These are phyloP conservation scores for Trematomus loennbergii DNA, from an alignment of 2,113 vertebrate genomes.

Conservation along the genomic window DNA sequence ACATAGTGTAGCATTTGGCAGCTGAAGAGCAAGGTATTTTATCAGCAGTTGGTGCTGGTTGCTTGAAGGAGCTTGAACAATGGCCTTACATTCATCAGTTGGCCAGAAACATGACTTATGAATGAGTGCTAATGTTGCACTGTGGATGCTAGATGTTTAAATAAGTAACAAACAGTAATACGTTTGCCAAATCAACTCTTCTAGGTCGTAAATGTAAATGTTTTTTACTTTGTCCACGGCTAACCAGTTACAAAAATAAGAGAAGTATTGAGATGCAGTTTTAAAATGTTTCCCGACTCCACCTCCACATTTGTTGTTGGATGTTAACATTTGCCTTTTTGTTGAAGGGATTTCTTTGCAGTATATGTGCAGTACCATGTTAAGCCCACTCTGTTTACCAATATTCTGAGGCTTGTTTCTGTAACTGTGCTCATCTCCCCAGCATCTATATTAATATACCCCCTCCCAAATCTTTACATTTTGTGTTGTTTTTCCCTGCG, in stretches of 20 bases:
- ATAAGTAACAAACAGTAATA: no score
- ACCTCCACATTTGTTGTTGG: background rate
- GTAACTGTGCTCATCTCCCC: background rate
- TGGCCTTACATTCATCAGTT: background rate
- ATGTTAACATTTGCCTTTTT: background rate
- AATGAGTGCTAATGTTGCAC: background rate
- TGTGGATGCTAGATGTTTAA: background rate
- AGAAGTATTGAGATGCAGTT: background rate
- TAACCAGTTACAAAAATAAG: background rate
- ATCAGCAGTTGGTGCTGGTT: background rate
- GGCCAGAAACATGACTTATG: background rate
- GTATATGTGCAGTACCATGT: background rate
- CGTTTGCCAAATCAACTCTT: background rate
- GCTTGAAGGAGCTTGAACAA: background rate
- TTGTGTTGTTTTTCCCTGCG: slow-evolving; percentile 33
- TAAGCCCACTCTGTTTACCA: background rate
- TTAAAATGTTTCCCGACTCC: background rate
- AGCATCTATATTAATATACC: background rate
- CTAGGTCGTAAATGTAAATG: background rate
- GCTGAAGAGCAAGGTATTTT: background rate
- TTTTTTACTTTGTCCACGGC: background rate
- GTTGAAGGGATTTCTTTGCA: background rate
- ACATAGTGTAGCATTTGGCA: background rate
- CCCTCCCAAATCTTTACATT: slow-evolving; percentile 18
- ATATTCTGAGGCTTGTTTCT: slow-evolving; percentile 1